Evolutionary conservation across 1,140 invertebrate genomes (phyloP).

Genomic region (Aculops lycopersici): DNA sequence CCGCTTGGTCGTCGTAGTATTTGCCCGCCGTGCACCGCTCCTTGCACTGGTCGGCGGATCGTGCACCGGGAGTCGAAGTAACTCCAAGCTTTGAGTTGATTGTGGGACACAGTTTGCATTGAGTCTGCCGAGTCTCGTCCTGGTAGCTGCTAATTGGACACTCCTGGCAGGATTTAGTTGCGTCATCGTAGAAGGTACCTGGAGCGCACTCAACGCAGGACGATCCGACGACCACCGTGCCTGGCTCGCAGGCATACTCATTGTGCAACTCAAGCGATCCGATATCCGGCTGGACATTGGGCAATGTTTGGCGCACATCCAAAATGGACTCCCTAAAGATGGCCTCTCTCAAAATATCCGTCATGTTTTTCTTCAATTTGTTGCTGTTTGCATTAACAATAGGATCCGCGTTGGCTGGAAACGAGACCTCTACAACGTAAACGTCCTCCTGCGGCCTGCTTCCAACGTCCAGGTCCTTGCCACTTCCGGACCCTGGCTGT

Average conservation of each 20-base stretch:
- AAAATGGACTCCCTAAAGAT: constrained; percentile 29
- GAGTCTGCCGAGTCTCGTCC: constrained; percentile 55
- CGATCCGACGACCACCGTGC: constrained; percentile 50
- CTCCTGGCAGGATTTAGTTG: constrained; percentile 34
- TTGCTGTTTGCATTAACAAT: constrained; percentile 45
- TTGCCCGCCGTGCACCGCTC: constrained; percentile 63
- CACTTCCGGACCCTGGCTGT: no score
- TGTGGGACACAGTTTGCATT: constrained; percentile 51
- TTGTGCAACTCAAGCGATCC: constrained; percentile 47
- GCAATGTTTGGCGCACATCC: constrained; percentile 42
- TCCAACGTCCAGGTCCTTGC: no score
- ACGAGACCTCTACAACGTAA: constrained; percentile 55
- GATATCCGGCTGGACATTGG: constrained; percentile 69
- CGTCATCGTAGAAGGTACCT: constrained; percentile 48
- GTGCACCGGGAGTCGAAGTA: constrained; percentile 46
- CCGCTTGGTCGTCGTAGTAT: constrained; percentile 51
- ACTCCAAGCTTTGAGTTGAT: constrained; percentile 55
- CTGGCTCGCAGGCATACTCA: constrained; percentile 52
- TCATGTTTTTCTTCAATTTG: constrained; percentile 44
- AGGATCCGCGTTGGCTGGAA: constrained; percentile 65
- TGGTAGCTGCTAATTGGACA: constrained; percentile 73
- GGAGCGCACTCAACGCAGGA: constrained; percentile 59
- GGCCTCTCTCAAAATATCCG: constrained; percentile 42
- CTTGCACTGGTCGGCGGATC: constrained; percentile 59
- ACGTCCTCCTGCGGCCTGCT: no score